Evolutionary conservation across 2,113 vertebrate species (phyloP), one percentile per base, ranked within the genome.

Genomic region (Emydura subglobosa): DNA sequence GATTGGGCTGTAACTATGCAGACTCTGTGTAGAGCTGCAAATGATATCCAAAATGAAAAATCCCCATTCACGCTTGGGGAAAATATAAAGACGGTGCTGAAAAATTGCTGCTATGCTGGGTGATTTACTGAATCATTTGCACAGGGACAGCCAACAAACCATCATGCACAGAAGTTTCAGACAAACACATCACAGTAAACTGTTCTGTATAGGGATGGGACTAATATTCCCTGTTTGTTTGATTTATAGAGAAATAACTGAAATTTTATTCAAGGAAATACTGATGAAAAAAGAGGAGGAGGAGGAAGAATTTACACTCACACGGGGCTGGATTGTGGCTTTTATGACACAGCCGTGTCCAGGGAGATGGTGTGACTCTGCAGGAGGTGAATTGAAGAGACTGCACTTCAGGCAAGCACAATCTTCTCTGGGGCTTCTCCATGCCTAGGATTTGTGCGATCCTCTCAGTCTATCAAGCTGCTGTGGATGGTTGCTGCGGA

Each of bases 41-140:
- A 89, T 2, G 6, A 76, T 92, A 86, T 14, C 50, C 22, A 0
- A 1, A 82, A 79, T 91, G 76, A 93, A 97, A 96, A 96, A 94
- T 85, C 72, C 42, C 54, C 31, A 8, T 14, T 91, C 3, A 29
- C 39, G 21, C 16, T 68, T 22, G 87, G 82, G 86, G 93, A 86
- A 92, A 95, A 93, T 95, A 97, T 93, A 96, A 95, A 94, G 95
- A 85, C 39, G 83, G 81, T 59, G 80, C 11, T 84, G 95, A 97
- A 82, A 89, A 93, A 96, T 89, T 1, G 4, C 83, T 90, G 53
- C 79, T 87, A 0, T 1, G 51, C 31, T 0, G 1, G 42, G 12
- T 97, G 96, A 97, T 97, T 97, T 97, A 96, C 85, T 88, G 54
- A 79, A 76, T 92, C 94, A 95, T 97, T 97, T 97, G 86, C 93